Evolutionary conservation across 2,888 invertebrate genomes (phyloP), one percentile per base, ranked within the genome.

Genomic region (Tiphia femorata): DNA sequence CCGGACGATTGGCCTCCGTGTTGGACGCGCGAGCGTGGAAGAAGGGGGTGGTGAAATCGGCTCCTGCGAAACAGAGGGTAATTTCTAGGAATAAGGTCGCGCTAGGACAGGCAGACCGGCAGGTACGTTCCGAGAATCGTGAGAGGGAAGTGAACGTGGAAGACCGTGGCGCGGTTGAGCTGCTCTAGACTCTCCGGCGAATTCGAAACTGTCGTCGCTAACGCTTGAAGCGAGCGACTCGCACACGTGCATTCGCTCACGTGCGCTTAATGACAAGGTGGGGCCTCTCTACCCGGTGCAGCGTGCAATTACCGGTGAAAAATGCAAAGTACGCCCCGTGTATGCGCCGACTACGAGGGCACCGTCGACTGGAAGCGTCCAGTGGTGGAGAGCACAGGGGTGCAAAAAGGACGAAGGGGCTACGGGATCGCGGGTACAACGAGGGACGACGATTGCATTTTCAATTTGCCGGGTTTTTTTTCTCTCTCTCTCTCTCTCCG

Each of bases 221-320:
- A 16, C 41, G 12, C 4, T n/a, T 5, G 12, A 12, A 7, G 7
- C 35, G 12, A 37, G 20, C 42, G 52, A 33, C 29, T 8, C 58
- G 51, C 63, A 68, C 73, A 75, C 76, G 72, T 75, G 73, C 69
- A 71, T 67, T 70, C 67, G 62, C 67, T 79, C 75, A 80, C 82
- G 79, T 78, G 80, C 75, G 63, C 61, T 63, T 82, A 82, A 82
- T 81, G 74, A 80, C 74, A 78, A 75, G 77, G 72, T 75, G 68
- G 69, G 52, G 64, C 64, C 62, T 33, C n/a, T 41, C 70, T n/a
- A n/a, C 70, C 62, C 67, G 67, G 61, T 58, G 62, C 58, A 73
- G 67, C 68, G 64, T 75, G 63, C 75, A 81, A 81, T 81, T 80
- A 81, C 75, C 70, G 60, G 60, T 75, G 69, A 78, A 80, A 82